Evolutionary conservation across 1,140 invertebrate genomes (phyloP), one percentile per base, ranked within the genome.

Genomic region (Uloborus diversus): DNA sequence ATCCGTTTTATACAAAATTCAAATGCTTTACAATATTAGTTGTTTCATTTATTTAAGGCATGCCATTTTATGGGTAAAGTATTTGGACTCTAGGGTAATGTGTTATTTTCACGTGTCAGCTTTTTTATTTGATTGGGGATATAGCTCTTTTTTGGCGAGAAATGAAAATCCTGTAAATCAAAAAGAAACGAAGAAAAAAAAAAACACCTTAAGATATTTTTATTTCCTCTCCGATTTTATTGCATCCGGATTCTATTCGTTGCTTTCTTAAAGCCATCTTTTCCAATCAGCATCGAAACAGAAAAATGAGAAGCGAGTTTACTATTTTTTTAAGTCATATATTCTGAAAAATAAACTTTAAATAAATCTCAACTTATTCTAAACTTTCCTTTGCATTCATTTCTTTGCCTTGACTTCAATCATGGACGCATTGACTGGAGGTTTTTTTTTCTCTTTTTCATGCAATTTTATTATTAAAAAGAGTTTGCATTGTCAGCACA

Each of bases 391-490:
- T 35, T 69, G 37, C 30, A 20, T 71, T 42, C 53, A 2, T 37
- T 70, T 53, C 23, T 37, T 70, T 23, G 59, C 23, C 70, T 47
- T 47, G 57, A 62, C 57, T 75, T 28, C 37, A 75, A 75, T 75
- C 70, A 71, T 33, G 25, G 51, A 70, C 25, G 56, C 28, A 59
- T 59, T 71, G 53, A 61, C 20, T 27, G 37, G 25, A 33, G 70
- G 68, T 37, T 32, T 28, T 64, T 61, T 61, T 47, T 28, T n/a
- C n/a, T n/a, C n/a, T 59, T 59, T 5, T 51, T 51, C 57, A 30
- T 62, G 57, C 70, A 75, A 75, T 75, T 75, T 75, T 75, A 75
- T 75, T 51, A 75, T 75, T 62, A 75, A 75, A 75, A 75, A 75
- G 59, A 49, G 28, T 49, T 75, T 75, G 70, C 59, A 75, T 75